phyloP scores from a whole-genome alignment of 1,140 invertebrate genomes.

The Ylistrum balloti region DNA sequence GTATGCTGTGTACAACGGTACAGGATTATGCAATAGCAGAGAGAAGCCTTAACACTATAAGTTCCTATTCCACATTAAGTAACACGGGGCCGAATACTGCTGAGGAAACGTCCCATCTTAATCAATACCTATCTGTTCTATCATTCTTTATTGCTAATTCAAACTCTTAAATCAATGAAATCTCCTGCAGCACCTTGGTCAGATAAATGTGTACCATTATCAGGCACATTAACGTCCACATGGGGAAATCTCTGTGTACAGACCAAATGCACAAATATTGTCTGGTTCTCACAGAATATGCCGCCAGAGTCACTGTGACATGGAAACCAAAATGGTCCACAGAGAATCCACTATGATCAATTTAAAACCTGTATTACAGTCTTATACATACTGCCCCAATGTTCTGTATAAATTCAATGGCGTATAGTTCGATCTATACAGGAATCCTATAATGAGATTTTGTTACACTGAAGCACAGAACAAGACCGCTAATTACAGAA shows the following conservation, averaged over 20 bases:
- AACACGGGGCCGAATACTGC: background rate
- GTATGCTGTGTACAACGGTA: background rate
- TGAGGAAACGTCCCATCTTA: background rate
- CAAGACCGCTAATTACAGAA: no score
- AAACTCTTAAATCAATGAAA: conserved; percentile 29
- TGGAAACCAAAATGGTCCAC: no score
- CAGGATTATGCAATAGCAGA: background rate
- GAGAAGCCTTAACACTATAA: background rate
- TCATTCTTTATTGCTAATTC: background rate
- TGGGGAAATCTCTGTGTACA: background rate
- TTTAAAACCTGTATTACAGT: no score
- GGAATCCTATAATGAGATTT: no score
- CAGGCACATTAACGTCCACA: no score
- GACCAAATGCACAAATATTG: background rate
- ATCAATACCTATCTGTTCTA: background rate
- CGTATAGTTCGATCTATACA: no score
- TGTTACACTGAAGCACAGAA: no score
- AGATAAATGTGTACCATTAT: conserved; percentile 39
- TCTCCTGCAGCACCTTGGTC: background rate
- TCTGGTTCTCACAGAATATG: no score
- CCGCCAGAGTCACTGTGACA: no score
- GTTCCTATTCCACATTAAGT: background rate
- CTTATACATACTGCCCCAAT: no score
- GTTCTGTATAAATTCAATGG: no score
- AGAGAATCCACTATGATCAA: no score